These are phyloP conservation scores for Lysandra coridon DNA, from an alignment of 2,888 invertebrate species.

Conservation along the genomic window DNA sequence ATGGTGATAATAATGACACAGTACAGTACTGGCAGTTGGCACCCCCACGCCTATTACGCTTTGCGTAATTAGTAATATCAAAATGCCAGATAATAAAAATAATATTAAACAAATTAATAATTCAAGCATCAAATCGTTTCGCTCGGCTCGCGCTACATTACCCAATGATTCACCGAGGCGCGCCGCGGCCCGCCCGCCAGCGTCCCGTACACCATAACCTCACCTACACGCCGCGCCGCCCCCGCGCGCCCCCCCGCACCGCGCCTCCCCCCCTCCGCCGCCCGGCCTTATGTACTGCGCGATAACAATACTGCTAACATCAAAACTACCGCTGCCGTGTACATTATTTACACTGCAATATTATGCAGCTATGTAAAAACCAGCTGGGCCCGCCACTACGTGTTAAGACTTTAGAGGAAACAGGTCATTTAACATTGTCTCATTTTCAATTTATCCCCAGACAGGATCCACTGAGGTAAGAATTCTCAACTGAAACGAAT, in stretches of 20 bases:
- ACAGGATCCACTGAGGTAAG: not conserved
- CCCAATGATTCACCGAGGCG: constrained; percentile 74
- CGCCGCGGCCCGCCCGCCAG: constrained; percentile 53
- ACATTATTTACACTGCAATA: constrained; percentile 9
- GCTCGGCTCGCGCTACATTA: constrained; percentile 50
- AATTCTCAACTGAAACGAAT: not conserved
- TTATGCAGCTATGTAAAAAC: constrained; percentile 20
- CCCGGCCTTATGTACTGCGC: constrained; percentile 30
- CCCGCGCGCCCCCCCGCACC: constrained; percentile 44
- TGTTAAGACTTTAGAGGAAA: constrained; percentile 5
- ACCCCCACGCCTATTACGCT: too few relatives aligned
- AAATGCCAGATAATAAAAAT: not conserved
- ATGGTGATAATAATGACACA: too few relatives aligned
- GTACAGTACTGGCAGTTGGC: too few relatives aligned
- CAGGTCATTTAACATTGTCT: constrained; percentile 4
- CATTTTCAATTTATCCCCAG: not conserved
- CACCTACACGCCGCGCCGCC: constrained; percentile 35
- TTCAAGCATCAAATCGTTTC: constrained; percentile 52
- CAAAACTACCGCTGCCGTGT: constrained; percentile 13
- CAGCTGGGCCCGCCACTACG: not conserved
- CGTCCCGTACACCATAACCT: constrained; percentile 53
- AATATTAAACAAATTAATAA: not conserved
- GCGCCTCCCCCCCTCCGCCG: constrained; percentile 52
- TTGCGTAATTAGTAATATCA: not conserved
- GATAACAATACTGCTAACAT: constrained; percentile 9